Percentiles rank a stretch among this genome's conserved stretches.
Evolutionary conservation across 2,113 vertebrate species (phyloP).

Genomic region (Lasiurus borealis): DNA sequence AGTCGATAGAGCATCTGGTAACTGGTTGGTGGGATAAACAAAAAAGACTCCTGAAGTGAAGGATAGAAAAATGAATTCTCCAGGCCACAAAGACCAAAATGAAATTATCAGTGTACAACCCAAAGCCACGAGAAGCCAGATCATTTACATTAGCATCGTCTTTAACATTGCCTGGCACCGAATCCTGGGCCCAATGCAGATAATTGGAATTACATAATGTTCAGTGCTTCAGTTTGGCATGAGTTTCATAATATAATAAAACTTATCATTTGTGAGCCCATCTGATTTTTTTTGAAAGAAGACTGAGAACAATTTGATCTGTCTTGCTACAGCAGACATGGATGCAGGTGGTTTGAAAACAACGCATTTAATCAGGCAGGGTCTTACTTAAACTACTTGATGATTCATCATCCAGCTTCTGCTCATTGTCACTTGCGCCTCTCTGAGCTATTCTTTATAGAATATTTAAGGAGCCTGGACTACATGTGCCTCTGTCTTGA

Average conservation of each 20-base stretch:
- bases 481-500: slow-evolving; percentile 82
- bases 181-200: slow-evolving; percentile 73
- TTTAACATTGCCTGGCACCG: slow-evolving; percentile 72
- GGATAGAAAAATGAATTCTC: slow-evolving; percentile 78
- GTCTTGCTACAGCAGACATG: slow-evolving; percentile 83
- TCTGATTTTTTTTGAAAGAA: slow-evolving; percentile 80
- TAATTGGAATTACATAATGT: slow-evolving; percentile 78
- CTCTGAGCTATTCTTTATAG: slow-evolving; percentile 86
- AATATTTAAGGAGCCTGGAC: slow-evolving; percentile 86
- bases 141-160: slow-evolving; percentile 67
- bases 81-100: slow-evolving; percentile 69
- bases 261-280: slow-evolving; percentile 84
- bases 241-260: slow-evolving; percentile 85
- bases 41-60: slow-evolving; percentile 68
- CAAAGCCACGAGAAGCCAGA: slow-evolving; percentile 58
- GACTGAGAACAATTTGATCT: slow-evolving; percentile 85
- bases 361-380: slow-evolving; percentile 87
- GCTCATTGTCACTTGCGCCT: slow-evolving; percentile 82
- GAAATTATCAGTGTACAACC: slow-evolving; percentile 71
- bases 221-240: slow-evolving; percentile 81
- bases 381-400: slow-evolving; percentile 87
- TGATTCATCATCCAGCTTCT: slow-evolving; percentile 86
- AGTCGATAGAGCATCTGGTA: slow-evolving; percentile 71
- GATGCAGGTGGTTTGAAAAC: slow-evolving; percentile 86
- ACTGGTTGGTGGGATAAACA: slow-evolving; percentile 80